Base-by-base conservation (phyloP, 2,797 vertebrate species). In the Diceros bicornis region DNA sequence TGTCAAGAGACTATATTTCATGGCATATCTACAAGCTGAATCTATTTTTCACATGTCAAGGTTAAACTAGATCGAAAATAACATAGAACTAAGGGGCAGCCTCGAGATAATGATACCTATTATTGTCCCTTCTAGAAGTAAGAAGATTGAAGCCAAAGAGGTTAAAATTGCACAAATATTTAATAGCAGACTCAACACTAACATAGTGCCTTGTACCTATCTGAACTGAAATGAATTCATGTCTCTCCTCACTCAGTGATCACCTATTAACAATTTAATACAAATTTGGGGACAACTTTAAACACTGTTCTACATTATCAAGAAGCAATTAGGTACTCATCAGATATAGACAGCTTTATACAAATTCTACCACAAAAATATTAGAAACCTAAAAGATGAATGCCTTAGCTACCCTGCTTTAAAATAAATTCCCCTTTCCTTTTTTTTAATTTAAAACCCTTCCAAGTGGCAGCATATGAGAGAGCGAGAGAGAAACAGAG, bases 311-410 rank as follows among this genome's bases (percentile, higher is more conserved):
- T 41, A 71, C 3, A 55, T 75, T 74, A 92, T 44, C 52, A 52
- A 85, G 52, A 96, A 92, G 44, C 25, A 91, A 17, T 75, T 84
- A 84, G 18, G 57, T 55, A 66, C 50, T 74, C 20, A 66, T 88
- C 59, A 89, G 32, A 88, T 72, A 91, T 1, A 78, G 16, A 72
- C 0, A 69, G 29, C 29, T 82, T 64, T 64, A 86, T 7, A 89
- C 8, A 5, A 93, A 86, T 71, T 81, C 25, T 44, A 68, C 32
- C n/a, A 84, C 32, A 94, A 96, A 83, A 84, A 89, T 68, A 86
- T 13, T 5, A 61, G 10, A 92, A 59, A 77, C 14, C 37, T 62
- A 57, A 92, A 97, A 92, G 17, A 69, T 23, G 6, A 96, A 84
- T 25, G 4, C 12, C 34, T 82, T 41, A 7, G 6, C 25, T 79